phyloP scores from a whole-genome alignment of 2,797 vertebrate species.

The Myripristis jacobus region DNA sequence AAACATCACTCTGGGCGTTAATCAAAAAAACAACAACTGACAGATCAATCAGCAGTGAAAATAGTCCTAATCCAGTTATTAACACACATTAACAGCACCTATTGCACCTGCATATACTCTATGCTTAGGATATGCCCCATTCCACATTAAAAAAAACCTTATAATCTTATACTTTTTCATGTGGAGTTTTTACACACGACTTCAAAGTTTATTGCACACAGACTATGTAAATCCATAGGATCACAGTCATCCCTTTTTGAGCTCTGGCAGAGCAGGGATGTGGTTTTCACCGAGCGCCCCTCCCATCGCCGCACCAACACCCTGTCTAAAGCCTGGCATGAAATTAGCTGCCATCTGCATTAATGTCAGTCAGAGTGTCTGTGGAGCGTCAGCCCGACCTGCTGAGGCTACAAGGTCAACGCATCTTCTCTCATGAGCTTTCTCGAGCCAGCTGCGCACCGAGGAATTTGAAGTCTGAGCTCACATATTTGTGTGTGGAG shows the following conservation, averaged over 20 bases:
- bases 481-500: neutral
- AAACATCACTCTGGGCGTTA: no score
- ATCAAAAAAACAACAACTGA: no score
- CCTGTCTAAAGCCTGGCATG: slow-evolving; percentile 1
- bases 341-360: slow-evolving; percentile 40
- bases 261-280: slow-evolving; percentile 38
- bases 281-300: neutral
- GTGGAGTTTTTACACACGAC: no score
- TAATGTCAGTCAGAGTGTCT: slow-evolving; percentile 29
- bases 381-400: slow-evolving; percentile 13
- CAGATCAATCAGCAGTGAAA: no score
- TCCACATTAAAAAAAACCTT: no score
- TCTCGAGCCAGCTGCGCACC: neutral
- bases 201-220: no score
- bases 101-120: no score
- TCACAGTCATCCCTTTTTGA: slow-evolving; percentile 9
- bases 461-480: neutral
- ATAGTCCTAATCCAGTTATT: no score
- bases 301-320: neutral
- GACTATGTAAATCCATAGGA: no score
- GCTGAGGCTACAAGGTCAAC: slow-evolving; percentile 12
- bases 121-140: neutral
- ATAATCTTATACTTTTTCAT: no score
- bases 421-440: neutral
- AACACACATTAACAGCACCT: no score